A percentile compares a stretch with the other conserved stretches of the same genome.
Conservation (phyloP, 2,113 vertebrate genomes). For the Erinaceus europaeus region DNA sequence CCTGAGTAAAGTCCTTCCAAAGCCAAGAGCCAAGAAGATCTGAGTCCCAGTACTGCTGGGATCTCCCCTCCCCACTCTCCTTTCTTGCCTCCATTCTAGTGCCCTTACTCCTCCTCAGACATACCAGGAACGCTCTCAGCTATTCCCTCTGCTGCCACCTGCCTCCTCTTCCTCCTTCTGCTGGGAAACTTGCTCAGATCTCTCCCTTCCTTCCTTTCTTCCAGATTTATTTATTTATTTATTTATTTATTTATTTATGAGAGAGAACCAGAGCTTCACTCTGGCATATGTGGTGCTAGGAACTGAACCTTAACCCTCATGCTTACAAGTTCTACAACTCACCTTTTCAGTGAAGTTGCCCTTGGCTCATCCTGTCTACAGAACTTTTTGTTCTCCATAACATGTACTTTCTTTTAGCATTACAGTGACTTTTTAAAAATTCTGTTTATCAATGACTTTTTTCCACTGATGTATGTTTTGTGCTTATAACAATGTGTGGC, state of each 20-base stretch:
- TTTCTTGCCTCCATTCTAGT: neutral
- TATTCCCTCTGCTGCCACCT: no score
- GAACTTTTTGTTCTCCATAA: neutral
- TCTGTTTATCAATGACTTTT: neutral
- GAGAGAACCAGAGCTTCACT: no score
- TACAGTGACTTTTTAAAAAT: neutral
- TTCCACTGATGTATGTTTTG: neutral
- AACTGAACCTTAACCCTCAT: no score
- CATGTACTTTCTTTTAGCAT: neutral
- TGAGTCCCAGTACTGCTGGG: neutral
- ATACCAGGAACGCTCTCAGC: fast-evolving
- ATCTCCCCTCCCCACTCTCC: neutral
- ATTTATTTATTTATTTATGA: no score
- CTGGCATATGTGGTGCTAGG: no score
- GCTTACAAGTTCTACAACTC: no score
- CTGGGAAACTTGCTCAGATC: neutral
- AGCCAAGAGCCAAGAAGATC: neutral
- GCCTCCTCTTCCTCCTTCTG: no score
- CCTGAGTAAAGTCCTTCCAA: neutral
- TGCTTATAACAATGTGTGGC: neutral
- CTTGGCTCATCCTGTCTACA: neutral
- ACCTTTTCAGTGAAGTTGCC: neutral
- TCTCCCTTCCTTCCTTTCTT: no score
- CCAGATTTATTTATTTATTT: no score
- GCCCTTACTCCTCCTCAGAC: neutral